Base-by-base conservation (phyloP, 2,113 vertebrate genomes). In the Hypocryptadius cinnamomeus region DNA sequence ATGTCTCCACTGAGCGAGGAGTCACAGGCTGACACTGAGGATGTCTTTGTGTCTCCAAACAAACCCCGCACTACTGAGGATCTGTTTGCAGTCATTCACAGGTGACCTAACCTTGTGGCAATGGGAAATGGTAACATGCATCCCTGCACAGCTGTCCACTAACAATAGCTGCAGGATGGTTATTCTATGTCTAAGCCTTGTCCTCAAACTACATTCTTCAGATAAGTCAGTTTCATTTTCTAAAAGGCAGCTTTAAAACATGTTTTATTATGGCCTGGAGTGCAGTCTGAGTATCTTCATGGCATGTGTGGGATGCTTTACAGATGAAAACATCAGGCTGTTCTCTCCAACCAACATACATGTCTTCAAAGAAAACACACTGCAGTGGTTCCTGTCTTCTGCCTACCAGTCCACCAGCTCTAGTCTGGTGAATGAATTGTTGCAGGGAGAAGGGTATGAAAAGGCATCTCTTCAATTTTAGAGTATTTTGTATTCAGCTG, bases 21-120 rank as follows among this genome's bases (percentile, higher is more conserved):
- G 96, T 97, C 94, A 84, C 99, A 98, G 97, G 94, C 97, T 93
- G 99, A 99, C 44, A 96, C 97, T 39, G 99, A 99, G 89, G 98
- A 98, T 50, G 98, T 98, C 92, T 98, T 99, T 87, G 98, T 98
- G 78, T 99, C 99, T 88, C 99, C 99, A 87, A 99, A 99, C 95
- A 99, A 98, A 97, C 98, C 98, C 85, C 99, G 99, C 90, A 99
- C 99, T 90, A 99, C 99, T 2, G 99, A 99, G 95, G 99, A 99
- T 95, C 97, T 99, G 81, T 99, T 99, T 96, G 99, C 99, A 79
- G 99, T 99, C 98, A 99, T 99, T 97, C 99, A 99, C 98, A 99
- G 99, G 99, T 99, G 93, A 97, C 96, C 42, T 53, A 89, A 31
- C 47, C 25, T 79, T 81, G 70, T 2, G 3, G 44, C 70, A 85